Base-by-base conservation (phyloP, 2,888 invertebrate genomes). In the Hydrotaea diabolus region DNA sequence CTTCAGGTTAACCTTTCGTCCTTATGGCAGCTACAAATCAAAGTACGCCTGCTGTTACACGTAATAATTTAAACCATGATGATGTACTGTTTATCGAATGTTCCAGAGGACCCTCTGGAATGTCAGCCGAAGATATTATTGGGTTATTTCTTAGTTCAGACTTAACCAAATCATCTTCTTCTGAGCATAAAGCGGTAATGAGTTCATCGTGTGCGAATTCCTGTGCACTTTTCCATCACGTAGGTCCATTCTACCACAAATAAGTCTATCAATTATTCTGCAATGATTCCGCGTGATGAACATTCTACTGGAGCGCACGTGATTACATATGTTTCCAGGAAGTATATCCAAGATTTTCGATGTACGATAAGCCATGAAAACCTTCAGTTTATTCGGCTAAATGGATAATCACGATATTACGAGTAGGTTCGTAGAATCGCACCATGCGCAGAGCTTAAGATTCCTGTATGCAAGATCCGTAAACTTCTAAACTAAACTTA, bases 401-500 rank as follows among this genome's bases (percentile, higher is more conserved):
- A 66, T 19, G 4, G 77, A 66, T 55, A 77, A 66, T 55, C 66
- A 77, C 0, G 53, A 77, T 13, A 77, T n/a, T 36, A 77, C 77
- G 15, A 77, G 13, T n/a, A n/a, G n/a, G n/a, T n/a, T n/a, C 11
- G 75, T 73, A 15, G 79, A 79, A 23, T 79, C 79, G 23, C 79
- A 76, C 82, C 82, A 79, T 0, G 83, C 83, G 3, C 21, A 7
- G 0, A 79, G 15, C 2, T 59, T 36, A 8, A 71, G 31, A 8
- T 26, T 5, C 7, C 49, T 4, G 36, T 79, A 43, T n/a, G 75
- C 53, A 13, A 83, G 19, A 13, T 55, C 19, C 8, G 26, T 15
- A 7, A 46, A n/a, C n/a, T n/a, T n/a, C n/a, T n/a, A n/a, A n/a
- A n/a, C n/a, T n/a, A n/a, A n/a, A n/a, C n/a, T n/a, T n/a, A n/a